Evolutionary conservation across 1,140 invertebrate species (phyloP).

Genomic region (Zeugodacus cucurbitae): DNA sequence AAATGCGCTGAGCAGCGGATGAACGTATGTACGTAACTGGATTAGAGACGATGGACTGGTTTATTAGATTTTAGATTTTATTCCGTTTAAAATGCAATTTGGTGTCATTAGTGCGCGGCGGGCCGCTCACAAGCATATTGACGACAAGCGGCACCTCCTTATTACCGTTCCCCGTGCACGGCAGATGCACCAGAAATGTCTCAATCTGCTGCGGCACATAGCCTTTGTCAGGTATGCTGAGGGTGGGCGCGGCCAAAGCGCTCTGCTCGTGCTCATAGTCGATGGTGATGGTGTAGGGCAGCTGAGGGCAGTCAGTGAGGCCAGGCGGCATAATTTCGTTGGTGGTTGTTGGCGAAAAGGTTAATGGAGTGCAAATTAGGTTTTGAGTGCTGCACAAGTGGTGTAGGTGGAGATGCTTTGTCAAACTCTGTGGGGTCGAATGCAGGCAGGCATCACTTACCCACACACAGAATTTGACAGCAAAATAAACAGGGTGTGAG

Average conservation of each 20-base stretch:
- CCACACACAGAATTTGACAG: neutral
- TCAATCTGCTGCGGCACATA: conserved; percentile 79
- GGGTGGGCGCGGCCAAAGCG: conserved; percentile 78
- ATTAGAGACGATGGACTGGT: conserved; percentile 46
- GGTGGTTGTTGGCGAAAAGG: conserved; percentile 32
- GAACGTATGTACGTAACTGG: neutral
- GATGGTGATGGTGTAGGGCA: conserved; percentile 81
- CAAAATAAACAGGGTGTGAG: neutral
- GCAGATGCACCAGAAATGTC: conserved; percentile 81
- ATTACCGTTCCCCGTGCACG: conserved; percentile 75
- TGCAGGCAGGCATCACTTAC: neutral
- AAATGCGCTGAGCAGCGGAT: neutral
- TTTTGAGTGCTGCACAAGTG: conserved; percentile 43
- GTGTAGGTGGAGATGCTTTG: neutral
- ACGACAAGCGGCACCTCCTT: conserved; percentile 80
- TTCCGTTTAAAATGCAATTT: conserved; percentile 83
- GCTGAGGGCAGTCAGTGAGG: conserved; percentile 66
- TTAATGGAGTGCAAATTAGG: conserved; percentile 55
- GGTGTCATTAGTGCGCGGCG: conserved; percentile 74
- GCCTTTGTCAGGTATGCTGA: conserved; percentile 83
- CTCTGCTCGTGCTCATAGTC: conserved; percentile 78
- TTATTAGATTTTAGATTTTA: conserved; percentile 86
- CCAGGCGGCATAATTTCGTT: neutral
- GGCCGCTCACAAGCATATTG: conserved; percentile 80
- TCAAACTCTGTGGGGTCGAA: neutral